Percentiles rank a stretch among this genome's conserved stretches.
Evolutionary conservation across 2,113 vertebrate genomes (phyloP).

Genomic region (Neodon shergylaensis): DNA sequence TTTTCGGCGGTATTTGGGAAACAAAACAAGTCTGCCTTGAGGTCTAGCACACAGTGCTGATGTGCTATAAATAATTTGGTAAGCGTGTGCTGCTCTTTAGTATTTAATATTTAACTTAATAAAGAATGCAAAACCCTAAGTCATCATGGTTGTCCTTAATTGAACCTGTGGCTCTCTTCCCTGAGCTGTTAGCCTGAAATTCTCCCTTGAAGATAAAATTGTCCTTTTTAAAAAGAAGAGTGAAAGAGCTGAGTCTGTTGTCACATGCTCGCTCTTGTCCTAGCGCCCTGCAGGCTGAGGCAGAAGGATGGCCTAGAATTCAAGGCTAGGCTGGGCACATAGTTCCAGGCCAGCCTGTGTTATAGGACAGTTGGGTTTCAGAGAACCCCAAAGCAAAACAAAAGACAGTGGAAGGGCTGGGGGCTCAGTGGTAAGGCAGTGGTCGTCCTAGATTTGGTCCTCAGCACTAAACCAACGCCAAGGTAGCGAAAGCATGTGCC

Average conservation of each 20-base stretch:
- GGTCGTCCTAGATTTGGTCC: not conserved
- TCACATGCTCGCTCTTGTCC: not conserved
- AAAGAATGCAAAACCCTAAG: not conserved
- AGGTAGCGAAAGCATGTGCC: not conserved
- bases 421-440: too few species aligned
- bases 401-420: not conserved
- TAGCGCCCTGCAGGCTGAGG: not conserved
- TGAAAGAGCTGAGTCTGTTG: not conserved
- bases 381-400: not conserved
- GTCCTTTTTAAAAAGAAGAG: not conserved
- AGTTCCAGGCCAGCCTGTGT: not conserved
- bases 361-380: not conserved
- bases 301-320: not conserved
- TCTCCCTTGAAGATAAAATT: slow-evolving; percentile 48
- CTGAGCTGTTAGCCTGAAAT: slow-evolving; percentile 21
- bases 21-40: slow-evolving; percentile 30
- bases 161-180: not conserved
- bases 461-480: not conserved
- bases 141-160: slow-evolving; percentile 40
- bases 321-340: not conserved
- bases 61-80: slow-evolving; percentile 24
- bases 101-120: slow-evolving; percentile 62
- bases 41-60: not conserved
- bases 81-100: slow-evolving; percentile 5
- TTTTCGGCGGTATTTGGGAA: slow-evolving; percentile 48